Evolutionary conservation across 2,113 vertebrate genomes (phyloP).

Genomic region (Erythrocercus mccallii): DNA sequence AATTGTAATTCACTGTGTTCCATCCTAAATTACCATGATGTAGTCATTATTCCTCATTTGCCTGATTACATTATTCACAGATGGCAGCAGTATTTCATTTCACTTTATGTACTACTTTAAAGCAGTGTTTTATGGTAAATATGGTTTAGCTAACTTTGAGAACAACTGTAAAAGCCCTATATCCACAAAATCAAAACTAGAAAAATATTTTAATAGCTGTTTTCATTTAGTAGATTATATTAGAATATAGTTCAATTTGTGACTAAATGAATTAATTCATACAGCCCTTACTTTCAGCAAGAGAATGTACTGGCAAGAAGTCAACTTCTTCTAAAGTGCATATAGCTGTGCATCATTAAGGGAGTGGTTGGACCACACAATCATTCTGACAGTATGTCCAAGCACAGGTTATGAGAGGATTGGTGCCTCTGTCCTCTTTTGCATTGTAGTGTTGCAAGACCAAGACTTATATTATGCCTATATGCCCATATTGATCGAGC

Average conservation of each 20-base stretch:
- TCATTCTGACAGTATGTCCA: neutral
- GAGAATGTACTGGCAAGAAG: neutral
- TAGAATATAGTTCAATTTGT: neutral
- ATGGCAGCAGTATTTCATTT: conserved; percentile 32
- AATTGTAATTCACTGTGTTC: conserved; percentile 50
- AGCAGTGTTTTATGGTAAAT: neutral
- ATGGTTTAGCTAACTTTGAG: neutral
- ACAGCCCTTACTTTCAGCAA: neutral
- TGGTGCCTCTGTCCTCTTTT: neutral
- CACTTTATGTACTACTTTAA: neutral
- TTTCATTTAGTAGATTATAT: neutral
- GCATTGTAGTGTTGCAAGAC: neutral
- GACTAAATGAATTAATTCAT: neutral
- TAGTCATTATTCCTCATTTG: conserved; percentile 52
- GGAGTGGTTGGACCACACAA: neutral
- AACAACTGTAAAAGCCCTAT: neutral
- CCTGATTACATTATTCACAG: conserved; percentile 54
- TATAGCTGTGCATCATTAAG: neutral
- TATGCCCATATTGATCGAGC: neutral
- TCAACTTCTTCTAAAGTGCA: neutral
- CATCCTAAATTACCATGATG: conserved; percentile 36
- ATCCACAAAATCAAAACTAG: neutral
- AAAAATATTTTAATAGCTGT: neutral
- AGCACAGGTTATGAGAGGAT: neutral
- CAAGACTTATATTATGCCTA: neutral